phyloP scores from a whole-genome alignment of 2,113 vertebrate species.

The Todiramphus chloris region DNA sequence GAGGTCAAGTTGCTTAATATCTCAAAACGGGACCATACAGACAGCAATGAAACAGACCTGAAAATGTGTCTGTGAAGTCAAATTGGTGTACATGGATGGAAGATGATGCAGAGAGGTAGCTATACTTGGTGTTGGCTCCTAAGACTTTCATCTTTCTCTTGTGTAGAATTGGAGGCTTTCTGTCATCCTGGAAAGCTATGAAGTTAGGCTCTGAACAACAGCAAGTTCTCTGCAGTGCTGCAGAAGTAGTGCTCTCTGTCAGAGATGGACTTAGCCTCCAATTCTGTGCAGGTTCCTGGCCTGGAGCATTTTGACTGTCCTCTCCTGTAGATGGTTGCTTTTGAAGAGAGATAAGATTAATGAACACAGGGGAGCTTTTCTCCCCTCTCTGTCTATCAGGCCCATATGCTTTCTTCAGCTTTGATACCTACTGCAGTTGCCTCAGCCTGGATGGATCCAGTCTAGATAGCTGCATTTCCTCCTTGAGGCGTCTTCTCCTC shows the following conservation, averaged over 20 bases:
- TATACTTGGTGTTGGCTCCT: neutral
- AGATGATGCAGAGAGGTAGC: neutral
- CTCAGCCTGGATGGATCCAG: neutral
- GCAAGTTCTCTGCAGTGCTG: neutral
- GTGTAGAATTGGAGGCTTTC: neutral
- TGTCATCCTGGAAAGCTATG: neutral
- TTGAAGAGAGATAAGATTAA: neutral
- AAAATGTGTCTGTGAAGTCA: neutral
- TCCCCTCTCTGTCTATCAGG: neutral
- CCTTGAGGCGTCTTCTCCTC: neutral
- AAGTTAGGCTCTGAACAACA: neutral
- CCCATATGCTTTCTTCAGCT: neutral
- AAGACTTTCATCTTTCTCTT: neutral
- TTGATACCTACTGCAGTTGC: neutral
- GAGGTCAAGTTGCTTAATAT: neutral
- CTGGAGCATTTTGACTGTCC: neutral
- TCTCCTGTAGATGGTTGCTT: neutral
- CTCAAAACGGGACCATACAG: neutral
- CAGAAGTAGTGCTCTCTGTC: neutral
- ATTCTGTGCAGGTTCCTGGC: neutral
- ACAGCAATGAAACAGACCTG: neutral
- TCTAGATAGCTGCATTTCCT: neutral
- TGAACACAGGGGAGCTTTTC: rapidly evolving
- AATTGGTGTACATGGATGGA: neutral
- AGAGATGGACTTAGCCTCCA: rapidly evolving